Conservation (phyloP, 2,797 vertebrate species). For the Crypturellus tataupa region DNA sequence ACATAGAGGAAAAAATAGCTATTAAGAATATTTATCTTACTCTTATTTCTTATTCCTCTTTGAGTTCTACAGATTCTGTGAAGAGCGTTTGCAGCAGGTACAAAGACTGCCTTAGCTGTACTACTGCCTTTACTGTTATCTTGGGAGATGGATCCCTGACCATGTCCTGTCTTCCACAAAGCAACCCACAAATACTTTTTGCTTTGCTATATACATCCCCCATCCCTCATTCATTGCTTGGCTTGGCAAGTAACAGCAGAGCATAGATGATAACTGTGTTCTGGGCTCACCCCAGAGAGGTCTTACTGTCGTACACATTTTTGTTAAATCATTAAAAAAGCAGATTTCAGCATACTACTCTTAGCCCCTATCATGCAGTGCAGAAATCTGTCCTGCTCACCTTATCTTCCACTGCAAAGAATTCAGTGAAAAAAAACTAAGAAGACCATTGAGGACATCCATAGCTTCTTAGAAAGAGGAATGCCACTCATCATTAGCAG, state of each 20-base stretch:
- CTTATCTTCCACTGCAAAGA: neutral
- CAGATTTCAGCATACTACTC: neutral
- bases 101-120: neutral
- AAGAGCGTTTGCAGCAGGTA: neutral
- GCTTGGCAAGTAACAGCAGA: neutral
- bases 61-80: neutral
- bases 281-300: neutral
- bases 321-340: neutral
- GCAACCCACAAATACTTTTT: neutral
- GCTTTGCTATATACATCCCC: neutral
- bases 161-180: neutral
- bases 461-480: neutral
- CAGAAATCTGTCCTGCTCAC: neutral
- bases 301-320: no score
- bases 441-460: neutral
- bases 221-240: neutral
- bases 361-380: neutral
- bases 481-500: fast-evolving
- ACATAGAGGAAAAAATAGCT: neutral
- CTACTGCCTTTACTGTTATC: neutral
- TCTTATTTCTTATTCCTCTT: neutral
- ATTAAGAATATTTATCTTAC: neutral
- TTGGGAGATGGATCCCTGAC: neutral
- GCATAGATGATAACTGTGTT: neutral
- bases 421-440: neutral